Evolutionary conservation across 2,797 vertebrate species (phyloP).

Genomic region (Octomys mimax): DNA sequence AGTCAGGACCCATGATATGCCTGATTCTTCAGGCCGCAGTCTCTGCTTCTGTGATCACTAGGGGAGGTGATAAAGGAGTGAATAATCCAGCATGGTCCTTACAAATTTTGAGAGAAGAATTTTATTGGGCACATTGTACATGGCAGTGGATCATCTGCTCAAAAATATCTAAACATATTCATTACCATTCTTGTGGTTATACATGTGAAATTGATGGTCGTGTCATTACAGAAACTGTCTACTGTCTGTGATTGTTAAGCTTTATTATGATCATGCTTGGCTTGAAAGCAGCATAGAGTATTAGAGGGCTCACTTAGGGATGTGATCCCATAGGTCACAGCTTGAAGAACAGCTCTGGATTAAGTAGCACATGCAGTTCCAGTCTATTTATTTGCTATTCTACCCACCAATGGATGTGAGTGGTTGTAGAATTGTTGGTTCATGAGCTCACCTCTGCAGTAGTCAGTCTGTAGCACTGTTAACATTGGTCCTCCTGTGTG

Average conservation of each 20-base stretch:
- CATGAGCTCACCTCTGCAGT: not conserved
- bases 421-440: not conserved
- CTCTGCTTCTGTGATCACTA: not conserved
- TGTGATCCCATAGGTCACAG: accelerated
- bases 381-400: too few relatives aligned
- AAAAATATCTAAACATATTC: not conserved
- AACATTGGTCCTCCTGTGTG: too few relatives aligned
- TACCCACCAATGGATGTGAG: not conserved
- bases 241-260: not conserved
- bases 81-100: not conserved
- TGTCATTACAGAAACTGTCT: not conserved
- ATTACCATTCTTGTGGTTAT: not conserved
- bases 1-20: too few relatives aligned
- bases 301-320: too few relatives aligned
- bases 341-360: not conserved
- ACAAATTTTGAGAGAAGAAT: not conserved
- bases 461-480: not conserved
- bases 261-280: not conserved
- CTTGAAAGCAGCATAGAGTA: not conserved
- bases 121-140: not conserved
- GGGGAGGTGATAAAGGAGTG: not conserved
- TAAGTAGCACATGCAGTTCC: too few relatives aligned
- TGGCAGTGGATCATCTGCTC: not conserved
- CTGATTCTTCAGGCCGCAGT: not conserved
- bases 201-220: not conserved